Base-by-base conservation (phyloP, 2,797 vertebrate species). In the Pangasius krempfi region DNA sequence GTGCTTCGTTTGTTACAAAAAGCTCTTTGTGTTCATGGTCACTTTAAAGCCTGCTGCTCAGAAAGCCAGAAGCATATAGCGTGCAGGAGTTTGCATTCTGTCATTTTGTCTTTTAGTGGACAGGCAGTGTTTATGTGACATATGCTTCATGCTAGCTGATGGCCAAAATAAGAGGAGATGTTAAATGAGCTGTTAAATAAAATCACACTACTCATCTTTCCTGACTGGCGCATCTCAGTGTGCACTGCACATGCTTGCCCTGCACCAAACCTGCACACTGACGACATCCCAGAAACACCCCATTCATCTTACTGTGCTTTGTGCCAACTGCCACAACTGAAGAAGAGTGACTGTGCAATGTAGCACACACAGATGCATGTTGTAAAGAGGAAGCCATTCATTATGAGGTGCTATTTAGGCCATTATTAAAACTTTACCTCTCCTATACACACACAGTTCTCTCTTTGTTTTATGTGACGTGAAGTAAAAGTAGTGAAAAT, bases 101-200 rank as follows among this genome's bases (percentile, higher is more conserved):
- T 73, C 84, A 44, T 44, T 87, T 78, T 16, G 79, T 56, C 40
- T 40, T 50, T 58, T 40, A 62, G 16, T 47, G 30, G 80, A 73
- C 56, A 56, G 66, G 37, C 60, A 30, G 54, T 84, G 90, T 79
- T 90, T 88, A n/a, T 60, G 82, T 79, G 60, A 58, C 68, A 60
- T 40, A 56, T 12, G 84, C 83, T 68, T 33, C 64, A 62, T 86
- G 91, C 83, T 58, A 87, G 68, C 64, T 27, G 90, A 91, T 85
- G 76, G 88, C 78, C 70, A 56, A 88, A 70, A 86, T 84, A 91
- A 91, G 89, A 58, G 82, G 64, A 58, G 91, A 91, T 92, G 90
- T 88, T 90, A 90, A 94, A 95, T 93, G 91, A 93, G 92, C 93
- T 91, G 92, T 93, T 92, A 87, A 91, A 93, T 90, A 87, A 89